Conservation (phyloP, 2,888 invertebrate genomes). For the Ashinkailepas kermadecensis region DNA sequence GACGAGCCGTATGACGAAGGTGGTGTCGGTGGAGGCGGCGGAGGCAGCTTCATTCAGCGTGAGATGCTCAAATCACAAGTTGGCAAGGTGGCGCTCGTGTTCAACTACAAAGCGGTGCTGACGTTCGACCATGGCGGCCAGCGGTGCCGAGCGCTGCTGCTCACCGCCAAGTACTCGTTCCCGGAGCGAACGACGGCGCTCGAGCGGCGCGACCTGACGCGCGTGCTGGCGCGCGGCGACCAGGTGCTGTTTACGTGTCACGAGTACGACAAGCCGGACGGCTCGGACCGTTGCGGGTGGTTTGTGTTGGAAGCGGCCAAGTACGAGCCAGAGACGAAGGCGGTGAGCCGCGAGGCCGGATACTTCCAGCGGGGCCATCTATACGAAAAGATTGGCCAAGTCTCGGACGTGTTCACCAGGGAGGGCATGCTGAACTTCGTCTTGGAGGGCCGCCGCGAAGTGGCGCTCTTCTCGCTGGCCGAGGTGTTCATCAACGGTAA, state of each 20-base stretch:
- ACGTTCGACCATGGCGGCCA: conserved; percentile 5
- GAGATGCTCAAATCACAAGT: neutral
- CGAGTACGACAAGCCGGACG: conserved; percentile 13
- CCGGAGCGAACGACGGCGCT: neutral
- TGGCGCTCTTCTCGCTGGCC: neutral
- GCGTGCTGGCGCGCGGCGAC: conserved; percentile 3
- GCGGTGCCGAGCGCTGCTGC: conserved; percentile 5
- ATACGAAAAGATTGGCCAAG: neutral
- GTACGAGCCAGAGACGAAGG: neutral
- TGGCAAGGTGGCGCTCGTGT: neutral
- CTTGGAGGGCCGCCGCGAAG: neutral
- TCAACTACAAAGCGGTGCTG: conserved; percentile 15
- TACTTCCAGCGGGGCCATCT: neutral
- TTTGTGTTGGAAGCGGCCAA: neutral
- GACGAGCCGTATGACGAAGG: neutral
- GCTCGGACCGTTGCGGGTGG: conserved; percentile 14
- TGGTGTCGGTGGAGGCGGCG: neutral
- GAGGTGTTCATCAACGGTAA: conserved; percentile 8
- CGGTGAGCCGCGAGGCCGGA: neutral
- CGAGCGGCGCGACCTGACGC: conserved; percentile 2
- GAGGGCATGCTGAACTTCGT: conserved; percentile 3
- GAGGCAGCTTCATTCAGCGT: neutral
- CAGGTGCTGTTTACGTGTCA: conserved; percentile 6
- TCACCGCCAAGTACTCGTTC: neutral
- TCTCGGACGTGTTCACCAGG: neutral